Base-by-base conservation (phyloP, 2,113 vertebrate genomes). In the Capreolus pygargus region DNA sequence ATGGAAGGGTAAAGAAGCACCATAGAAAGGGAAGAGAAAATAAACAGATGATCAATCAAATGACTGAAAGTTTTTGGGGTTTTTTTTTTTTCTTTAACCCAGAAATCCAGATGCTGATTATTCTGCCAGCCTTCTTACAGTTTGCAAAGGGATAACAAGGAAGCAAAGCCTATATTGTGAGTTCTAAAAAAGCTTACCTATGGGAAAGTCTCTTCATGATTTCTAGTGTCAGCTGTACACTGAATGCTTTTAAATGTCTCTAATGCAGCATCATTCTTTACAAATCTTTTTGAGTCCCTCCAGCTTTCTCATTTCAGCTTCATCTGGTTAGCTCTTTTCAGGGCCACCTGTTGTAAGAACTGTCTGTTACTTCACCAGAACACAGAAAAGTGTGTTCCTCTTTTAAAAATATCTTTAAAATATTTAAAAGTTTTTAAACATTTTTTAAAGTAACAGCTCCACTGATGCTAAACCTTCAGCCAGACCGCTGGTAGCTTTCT, bases 11-110 rank as follows among this genome's bases (percentile, higher is more conserved):
- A 50, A 97, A 95, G 19, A 95, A 52, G 7, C 54, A 61, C 0
- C 86, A 55, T 50, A 55, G 88, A 95, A 97, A 17, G 89, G 90
- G 61, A 94, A 89, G 6, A 6, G 91, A 98, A 98, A 98, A 21
- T 86, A 98, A 98, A 96, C 57, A 70, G 95, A 97, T 67, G 30
- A 98, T 90, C 83, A 92, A 92, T 94, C 95, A 94, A 39, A 86
- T 45, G 30, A 55, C 30, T 64, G 25, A 55, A 25, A n/a, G 13
- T 43, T 57, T 76, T 76, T 70, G 23, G 14, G 30, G n/a, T n/a
- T 61, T 74, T n/a, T 57, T 33, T 76, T 94, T 97, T 54, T 47
- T 3, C 23, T 94, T 97, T 55, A 89, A 91, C 21, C 13, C 84
- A 91, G 33, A 84, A 95, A 79, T 61, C 50, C 76, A 84, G 36